These are phyloP conservation scores for Cydia fagiglandana DNA, from an alignment of 1,140 invertebrate species.

Conservation along the genomic window DNA sequence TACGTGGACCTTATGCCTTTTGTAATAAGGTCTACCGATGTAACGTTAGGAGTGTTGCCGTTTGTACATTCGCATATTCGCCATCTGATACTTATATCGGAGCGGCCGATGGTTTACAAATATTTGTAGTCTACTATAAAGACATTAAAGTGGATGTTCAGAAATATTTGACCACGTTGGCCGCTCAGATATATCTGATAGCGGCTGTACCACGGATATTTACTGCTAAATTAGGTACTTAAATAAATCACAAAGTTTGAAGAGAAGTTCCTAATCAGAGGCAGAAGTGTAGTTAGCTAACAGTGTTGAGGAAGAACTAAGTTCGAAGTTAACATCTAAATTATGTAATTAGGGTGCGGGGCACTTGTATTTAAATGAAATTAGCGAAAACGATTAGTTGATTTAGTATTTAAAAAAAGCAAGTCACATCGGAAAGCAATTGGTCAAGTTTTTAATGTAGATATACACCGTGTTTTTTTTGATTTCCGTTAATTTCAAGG, in stretches of 20 bases:
- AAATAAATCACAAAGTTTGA: constrained; percentile 26
- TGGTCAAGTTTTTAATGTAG: background rate
- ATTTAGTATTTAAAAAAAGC: background rate
- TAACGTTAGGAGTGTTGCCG: no score
- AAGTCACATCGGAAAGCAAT: background rate
- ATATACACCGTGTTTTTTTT: no score
- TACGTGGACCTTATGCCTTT: no score
- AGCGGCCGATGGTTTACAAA: no score
- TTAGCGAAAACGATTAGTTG: background rate
- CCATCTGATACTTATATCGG: no score
- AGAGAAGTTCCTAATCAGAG: constrained; percentile 24
- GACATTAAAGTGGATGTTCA: no score
- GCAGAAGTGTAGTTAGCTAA: constrained; percentile 21
- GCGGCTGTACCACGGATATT: background rate
- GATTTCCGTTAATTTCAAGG: no score
- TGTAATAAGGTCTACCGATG: no score
- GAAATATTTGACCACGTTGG: no score
- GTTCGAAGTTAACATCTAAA: background rate
- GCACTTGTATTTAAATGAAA: background rate
- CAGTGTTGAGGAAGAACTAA: constrained; percentile 1
- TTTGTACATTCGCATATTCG: no score
- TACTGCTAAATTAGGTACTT: constrained; percentile 5
- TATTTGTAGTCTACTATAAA: no score
- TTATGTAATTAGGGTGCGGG: constrained; percentile 22
- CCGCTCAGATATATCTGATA: no score